phyloP scores from a whole-genome alignment of 2,113 vertebrate genomes.

The Amazona vittata region DNA sequence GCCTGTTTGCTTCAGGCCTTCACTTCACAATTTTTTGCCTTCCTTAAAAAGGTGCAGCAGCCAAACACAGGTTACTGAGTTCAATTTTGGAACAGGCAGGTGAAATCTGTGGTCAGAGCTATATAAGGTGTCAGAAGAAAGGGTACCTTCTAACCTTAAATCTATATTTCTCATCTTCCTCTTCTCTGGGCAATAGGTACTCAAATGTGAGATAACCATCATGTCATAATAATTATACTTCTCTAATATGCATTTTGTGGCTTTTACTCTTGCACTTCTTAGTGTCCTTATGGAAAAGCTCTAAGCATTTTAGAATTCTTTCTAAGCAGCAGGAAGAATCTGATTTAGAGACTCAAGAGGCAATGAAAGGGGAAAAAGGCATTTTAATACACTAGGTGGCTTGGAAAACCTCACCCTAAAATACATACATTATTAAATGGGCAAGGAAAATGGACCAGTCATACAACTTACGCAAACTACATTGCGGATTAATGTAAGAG shows the following conservation, averaged over 20 bases:
- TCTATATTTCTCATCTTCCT: background rate
- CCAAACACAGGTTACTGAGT: background rate
- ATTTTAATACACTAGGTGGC: background rate
- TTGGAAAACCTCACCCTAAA: conserved; percentile 28
- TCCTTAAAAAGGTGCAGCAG: background rate
- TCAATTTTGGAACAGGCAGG: background rate
- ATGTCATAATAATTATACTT: background rate
- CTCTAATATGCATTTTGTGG: background rate
- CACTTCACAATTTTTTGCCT: background rate
- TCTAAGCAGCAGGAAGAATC: background rate
- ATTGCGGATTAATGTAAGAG: background rate
- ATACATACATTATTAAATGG: background rate
- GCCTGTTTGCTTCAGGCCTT: background rate
- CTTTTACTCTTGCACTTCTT: background rate
- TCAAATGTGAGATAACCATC: background rate
- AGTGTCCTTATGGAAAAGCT: background rate
- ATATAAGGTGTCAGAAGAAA: background rate
- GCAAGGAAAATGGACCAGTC: background rate
- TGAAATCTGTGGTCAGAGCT: background rate
- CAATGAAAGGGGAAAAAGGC: background rate
- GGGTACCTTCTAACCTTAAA: background rate
- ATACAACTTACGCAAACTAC: background rate
- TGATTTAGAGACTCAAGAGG: background rate
- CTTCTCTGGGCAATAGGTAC: background rate
- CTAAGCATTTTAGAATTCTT: background rate